These are phyloP conservation scores for Agrochola lota DNA, from an alignment of 2,888 invertebrate genomes.

Conservation along the genomic window DNA sequence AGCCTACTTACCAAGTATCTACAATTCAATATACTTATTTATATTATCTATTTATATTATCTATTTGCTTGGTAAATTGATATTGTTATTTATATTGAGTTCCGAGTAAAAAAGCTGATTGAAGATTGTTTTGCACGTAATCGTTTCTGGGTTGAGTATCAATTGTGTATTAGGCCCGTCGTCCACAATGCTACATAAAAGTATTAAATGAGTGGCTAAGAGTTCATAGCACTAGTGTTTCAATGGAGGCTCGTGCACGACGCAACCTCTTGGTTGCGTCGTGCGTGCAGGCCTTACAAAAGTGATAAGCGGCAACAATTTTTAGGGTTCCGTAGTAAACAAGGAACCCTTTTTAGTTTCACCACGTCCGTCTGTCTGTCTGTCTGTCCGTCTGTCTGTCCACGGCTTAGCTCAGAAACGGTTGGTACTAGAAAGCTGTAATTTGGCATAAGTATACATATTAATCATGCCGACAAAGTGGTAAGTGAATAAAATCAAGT, in stretches of 20 bases:
- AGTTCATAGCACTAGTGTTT: background rate
- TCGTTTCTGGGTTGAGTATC: background rate
- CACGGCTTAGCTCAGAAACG: no score
- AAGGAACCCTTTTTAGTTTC: no score
- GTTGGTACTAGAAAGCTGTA: no score
- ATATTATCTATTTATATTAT: slow-evolving; percentile 17
- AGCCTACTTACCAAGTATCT: slow-evolving; percentile 50
- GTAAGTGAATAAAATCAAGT: no score
- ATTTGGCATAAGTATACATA: no score
- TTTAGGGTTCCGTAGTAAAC: no score
- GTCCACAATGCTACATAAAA: no score
- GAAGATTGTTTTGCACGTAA: background rate
- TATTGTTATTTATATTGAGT: background rate
- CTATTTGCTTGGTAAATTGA: slow-evolving; percentile 13
- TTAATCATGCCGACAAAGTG: no score
- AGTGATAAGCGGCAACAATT: background rate
- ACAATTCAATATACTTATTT: slow-evolving; percentile 22
- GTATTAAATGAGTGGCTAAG: background rate
- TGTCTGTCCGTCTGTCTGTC: no score
- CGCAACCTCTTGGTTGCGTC: no score
- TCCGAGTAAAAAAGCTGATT: background rate
- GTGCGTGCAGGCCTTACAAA: background rate
- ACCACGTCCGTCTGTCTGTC: no score
- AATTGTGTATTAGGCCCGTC: background rate
- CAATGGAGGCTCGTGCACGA: background rate